These are phyloP conservation scores for Rhyacophila brunnea DNA, from an alignment of 1,140 invertebrate species.

Conservation along the genomic window DNA sequence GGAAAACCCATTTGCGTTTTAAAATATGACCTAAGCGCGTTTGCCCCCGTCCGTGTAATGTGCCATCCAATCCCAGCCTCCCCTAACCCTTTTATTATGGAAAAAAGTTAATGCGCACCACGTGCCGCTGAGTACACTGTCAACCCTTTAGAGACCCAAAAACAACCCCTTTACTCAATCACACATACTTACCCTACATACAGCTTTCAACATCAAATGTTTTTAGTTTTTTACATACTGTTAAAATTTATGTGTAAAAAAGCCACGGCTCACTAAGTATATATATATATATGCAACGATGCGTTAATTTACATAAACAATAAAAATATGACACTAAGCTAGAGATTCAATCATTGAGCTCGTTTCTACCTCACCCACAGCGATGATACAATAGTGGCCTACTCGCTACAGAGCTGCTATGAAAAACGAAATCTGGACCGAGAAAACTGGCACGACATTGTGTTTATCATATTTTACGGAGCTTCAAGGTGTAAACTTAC, in stretches of 20 bases:
- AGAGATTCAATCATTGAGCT: no score
- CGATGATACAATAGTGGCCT: no score
- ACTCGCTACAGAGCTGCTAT: no score
- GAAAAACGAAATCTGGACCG: no score
- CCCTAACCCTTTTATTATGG: slow-evolving; percentile 21
- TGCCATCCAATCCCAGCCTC: slow-evolving; percentile 20
- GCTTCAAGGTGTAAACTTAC: no score
- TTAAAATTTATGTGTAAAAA: neutral
- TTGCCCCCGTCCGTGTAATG: slow-evolving; percentile 5
- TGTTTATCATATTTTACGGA: no score
- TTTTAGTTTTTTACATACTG: neutral
- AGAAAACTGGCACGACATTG: no score
- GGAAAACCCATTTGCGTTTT: slow-evolving; percentile 26
- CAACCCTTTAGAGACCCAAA: slow-evolving; percentile 22
- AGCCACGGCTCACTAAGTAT: no score
- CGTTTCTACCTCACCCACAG: no score
- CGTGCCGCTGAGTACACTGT: slow-evolving; percentile 28
- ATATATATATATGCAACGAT: no score
- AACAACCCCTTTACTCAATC: slow-evolving; percentile 3
- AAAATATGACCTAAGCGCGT: slow-evolving; percentile 29
- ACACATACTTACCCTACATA: neutral
- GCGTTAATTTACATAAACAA: no score
- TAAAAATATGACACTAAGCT: no score
- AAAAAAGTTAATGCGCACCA: slow-evolving; percentile 33
- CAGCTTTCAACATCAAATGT: neutral